Base-by-base conservation (phyloP, 2,888 invertebrate species). In the Acutogordius australiensis region DNA sequence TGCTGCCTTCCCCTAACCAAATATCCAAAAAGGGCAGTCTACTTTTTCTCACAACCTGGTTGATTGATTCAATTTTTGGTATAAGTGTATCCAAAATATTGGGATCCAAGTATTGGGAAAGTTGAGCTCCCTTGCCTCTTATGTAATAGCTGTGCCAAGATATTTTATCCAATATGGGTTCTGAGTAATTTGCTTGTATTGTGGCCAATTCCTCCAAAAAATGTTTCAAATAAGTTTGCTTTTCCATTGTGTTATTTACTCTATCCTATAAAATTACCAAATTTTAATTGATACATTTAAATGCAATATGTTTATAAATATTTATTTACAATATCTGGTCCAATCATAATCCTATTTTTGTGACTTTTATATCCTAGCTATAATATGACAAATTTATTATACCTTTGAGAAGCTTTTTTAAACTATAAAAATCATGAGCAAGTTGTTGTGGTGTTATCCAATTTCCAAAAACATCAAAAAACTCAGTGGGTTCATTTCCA, bases 1-100 rank as follows among this genome's bases (percentile, higher is more conserved):
- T n/a, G 51, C 51, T 51, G 8, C 51, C 51, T 23, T 51, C 51
- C 4, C 51, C 51, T 23, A 51, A 51, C 51, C 51, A 51, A 51
- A 51, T 23, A 4, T 51, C 4, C n/a, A 51, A 23, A 23, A n/a
- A 4, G 8, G 51, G 51, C 51, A 51, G 23, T 4, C 18, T 13
- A 26, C 51, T 23, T n/a, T 51, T 26, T 21, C 4, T 23, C 4
- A 51, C 51, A 23, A 51, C 51, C 23, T 51, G 13, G 23, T 8
- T 23, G 4, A 51, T 26, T 4, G 51, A 51, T n/a, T n/a, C n/a
- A 51, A 51, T 51, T 51, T 51, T 51, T 13, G 51, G 51, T 51
- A n/a, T 8, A 4, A 51, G 23, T 51, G 51, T 21, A 51, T 51
- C 26, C 23, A 51, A 51, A n/a, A 51, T 51, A 23, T 51, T 26